Conservation (phyloP, 2,888 invertebrate species). For the Drosophila flavopinicola region DNA sequence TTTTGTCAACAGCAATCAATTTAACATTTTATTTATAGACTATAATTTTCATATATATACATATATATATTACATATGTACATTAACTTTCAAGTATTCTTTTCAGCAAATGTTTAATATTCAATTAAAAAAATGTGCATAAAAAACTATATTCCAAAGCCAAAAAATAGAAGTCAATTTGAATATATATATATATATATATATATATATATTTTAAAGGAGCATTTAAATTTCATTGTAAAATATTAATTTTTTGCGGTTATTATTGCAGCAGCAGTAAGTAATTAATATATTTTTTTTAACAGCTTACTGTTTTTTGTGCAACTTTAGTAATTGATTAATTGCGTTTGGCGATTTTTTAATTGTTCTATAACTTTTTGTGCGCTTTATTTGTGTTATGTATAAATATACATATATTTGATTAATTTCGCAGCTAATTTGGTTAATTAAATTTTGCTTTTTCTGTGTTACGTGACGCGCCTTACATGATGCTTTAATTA, state of each 20-base stretch:
- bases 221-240: neutral
- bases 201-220: constrained; percentile 2
- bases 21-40: too few species aligned
- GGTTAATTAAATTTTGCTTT: constrained; percentile 71
- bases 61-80: too few species aligned
- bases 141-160: neutral
- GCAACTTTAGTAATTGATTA: constrained; percentile 56
- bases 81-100: too few species aligned
- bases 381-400: constrained; percentile 4
- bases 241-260: constrained; percentile 2
- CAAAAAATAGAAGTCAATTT: neutral
- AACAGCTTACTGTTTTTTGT: neutral
- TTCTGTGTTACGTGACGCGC: constrained; percentile 69
- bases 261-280: neutral
- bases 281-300: constrained; percentile 4
- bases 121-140: too few species aligned
- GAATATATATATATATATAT: neutral
- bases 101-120: too few species aligned
- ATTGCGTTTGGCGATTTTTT: constrained; percentile 32
- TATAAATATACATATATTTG: constrained; percentile 24
- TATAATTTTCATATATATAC: too few species aligned
- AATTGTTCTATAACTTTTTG: constrained; percentile 36
- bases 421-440: constrained; percentile 64
- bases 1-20: too few species aligned
- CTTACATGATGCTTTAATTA: constrained; percentile 66